These are phyloP conservation scores for Cepaea hortensis DNA, from an alignment of 2,888 invertebrate species.

Conservation along the genomic window DNA sequence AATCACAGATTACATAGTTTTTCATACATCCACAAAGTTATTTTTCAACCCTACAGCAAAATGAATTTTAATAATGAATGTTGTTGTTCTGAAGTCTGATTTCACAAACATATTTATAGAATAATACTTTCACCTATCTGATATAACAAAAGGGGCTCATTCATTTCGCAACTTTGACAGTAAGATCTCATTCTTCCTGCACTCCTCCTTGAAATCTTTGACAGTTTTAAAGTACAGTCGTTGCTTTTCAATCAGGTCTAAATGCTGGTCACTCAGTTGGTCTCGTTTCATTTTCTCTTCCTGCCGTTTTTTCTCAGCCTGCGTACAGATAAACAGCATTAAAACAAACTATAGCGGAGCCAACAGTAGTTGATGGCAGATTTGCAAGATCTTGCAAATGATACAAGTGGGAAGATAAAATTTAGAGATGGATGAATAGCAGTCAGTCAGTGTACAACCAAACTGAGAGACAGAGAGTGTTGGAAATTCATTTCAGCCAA, in stretches of 20 bases:
- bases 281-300: constrained; percentile 85
- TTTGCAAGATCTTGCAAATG: not conserved
- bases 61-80: too few species aligned
- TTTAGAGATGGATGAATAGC: too few species aligned
- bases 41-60: too few species aligned
- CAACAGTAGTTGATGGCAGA: not conserved
- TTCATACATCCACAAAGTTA: too few species aligned
- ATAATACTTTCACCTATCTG: not conserved
- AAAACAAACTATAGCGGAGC: not conserved
- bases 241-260: constrained; percentile 82
- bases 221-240: constrained; percentile 86
- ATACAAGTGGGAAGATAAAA: too few species aligned
- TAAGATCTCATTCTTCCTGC: constrained; percentile 83
- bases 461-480: too few species aligned
- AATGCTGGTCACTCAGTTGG: constrained; percentile 80
- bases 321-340: not conserved
- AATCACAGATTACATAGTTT: too few species aligned
- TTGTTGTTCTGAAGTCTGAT: not conserved
- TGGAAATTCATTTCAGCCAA: too few species aligned
- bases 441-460: too few species aligned
- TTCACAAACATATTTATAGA: not conserved
- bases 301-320: constrained; percentile 80
- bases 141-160: not conserved
- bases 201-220: constrained; percentile 86
- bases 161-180: constrained; percentile 67